Evolutionary conservation across 2,888 invertebrate species (phyloP), one percentile per base, ranked within the genome.

Genomic region (Drosophila yooni): DNA sequence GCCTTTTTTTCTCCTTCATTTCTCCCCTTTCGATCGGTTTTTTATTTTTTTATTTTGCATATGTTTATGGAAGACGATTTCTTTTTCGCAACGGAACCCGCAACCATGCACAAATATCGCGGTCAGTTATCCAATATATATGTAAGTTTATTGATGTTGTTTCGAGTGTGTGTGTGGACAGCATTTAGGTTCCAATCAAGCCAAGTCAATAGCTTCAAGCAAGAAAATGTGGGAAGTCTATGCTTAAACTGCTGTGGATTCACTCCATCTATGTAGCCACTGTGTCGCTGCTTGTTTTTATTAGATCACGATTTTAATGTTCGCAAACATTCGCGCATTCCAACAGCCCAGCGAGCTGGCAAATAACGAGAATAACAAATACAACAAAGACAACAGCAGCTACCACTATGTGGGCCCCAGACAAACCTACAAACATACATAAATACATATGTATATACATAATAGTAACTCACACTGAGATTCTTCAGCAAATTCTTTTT

Each of bases 261-360:
- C 65, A 64, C 80, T 61, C 27, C 33, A 36, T 51, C 57, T 51
- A 10, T 54, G 2, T 7, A 2, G 3, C 21, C 21, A 46, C 25
- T 31, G 25, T 72, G 66, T 68, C 62, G 48, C 60, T 72, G 74
- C 63, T 70, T 71, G 51, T 75, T 86, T 81, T 82, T 91, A 92
- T 89, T 91, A 86, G 92, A 92, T 91, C 92, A 92, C 91, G 91
- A 91, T 92, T 91, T 85, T 81, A 87, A 86, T 90, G 91, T 92
- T 88, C 74, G 88, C 85, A 88, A 89, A 89, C 84, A 84, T 82
- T 88, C 76, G 90, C 87, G 88, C 87, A 88, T 88, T 81, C 90
- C 86, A 76, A 71, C 73, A 68, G 62, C 70, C 64, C 70, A 71
- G 50, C 67, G 43, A 68, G 70, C 72, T 59, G 62, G 64, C 59